Percentiles rank a stretch among this genome's conserved stretches.
These are phyloP conservation scores for Chrysochloris asiatica DNA, from an alignment of 2,113 vertebrate species.

Conservation along the genomic window DNA sequence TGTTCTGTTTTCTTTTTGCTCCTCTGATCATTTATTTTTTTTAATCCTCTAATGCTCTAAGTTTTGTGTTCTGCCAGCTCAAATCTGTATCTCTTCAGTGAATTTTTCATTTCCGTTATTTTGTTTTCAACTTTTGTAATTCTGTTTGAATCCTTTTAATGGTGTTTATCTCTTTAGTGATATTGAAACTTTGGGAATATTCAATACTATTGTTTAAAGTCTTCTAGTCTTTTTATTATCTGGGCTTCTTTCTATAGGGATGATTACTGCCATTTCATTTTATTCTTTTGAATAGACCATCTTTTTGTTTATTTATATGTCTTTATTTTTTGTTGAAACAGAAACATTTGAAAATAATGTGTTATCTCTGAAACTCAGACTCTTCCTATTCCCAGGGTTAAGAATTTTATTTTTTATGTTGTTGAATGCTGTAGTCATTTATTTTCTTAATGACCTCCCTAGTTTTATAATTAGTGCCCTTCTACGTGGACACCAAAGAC, in stretches of 20 bases:
- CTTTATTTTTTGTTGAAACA: background rate
- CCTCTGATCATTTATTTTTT: background rate
- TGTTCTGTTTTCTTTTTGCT: background rate
- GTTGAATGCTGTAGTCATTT: background rate
- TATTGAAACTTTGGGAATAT: no score
- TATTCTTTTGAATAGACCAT: background rate
- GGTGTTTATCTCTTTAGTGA: background rate
- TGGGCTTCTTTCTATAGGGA: no score
- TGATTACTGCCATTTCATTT: background rate
- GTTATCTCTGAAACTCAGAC: background rate
- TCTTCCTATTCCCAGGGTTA: background rate
- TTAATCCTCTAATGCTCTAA: background rate
- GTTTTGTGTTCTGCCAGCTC: background rate
- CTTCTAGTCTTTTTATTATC: background rate
- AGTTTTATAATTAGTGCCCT: background rate
- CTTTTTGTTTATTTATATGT: background rate
- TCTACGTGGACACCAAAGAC: background rate
- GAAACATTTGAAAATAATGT: background rate
- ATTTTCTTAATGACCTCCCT: background rate
- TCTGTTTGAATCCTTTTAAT: background rate
- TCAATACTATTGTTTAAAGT: background rate
- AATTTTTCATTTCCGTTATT: background rate
- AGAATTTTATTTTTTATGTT: background rate
- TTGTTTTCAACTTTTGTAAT: background rate
- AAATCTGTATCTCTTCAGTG: background rate